Percentiles rank a stretch among this genome's conserved stretches.
Conservation (phyloP, 2,113 vertebrate species). For the Microtus pennsylvanicus region DNA sequence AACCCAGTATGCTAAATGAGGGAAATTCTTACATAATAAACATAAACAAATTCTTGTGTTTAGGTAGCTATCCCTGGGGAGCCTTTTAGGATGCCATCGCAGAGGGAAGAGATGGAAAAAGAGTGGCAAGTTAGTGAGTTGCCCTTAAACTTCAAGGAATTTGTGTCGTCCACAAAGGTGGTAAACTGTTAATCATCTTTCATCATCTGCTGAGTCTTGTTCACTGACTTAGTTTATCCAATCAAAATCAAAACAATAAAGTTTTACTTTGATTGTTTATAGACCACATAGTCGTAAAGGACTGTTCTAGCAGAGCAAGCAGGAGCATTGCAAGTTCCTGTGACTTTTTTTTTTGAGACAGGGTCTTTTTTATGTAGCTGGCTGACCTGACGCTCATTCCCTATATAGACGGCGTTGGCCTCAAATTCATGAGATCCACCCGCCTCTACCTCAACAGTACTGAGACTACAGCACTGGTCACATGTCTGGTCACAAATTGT, state of each 20-base stretch:
- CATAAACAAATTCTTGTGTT: neutral
- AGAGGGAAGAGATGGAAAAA: slow-evolving; percentile 1
- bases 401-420: neutral
- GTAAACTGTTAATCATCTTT: slow-evolving; percentile 46
- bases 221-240: neutral
- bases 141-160: slow-evolving; percentile 40
- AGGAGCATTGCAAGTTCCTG: neutral
- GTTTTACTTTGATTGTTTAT: slow-evolving; percentile 6
- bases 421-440: neutral
- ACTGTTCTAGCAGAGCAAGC: neutral
- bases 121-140: neutral
- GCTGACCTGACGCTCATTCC: neutral
- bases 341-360: neutral
- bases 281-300: neutral
- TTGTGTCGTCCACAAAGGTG: neutral
- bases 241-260: no score
- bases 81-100: neutral
- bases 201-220: slow-evolving; percentile 27
- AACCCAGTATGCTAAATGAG: neutral
- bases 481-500: neutral
- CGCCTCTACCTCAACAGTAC: neutral
- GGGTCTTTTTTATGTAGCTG: neutral
- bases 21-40: slow-evolving; percentile 8
- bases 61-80: neutral
- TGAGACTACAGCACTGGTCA: neutral